Evolutionary conservation across 2,797 vertebrate genomes (phyloP).

Genomic region (Pagetopsis macropterus): DNA sequence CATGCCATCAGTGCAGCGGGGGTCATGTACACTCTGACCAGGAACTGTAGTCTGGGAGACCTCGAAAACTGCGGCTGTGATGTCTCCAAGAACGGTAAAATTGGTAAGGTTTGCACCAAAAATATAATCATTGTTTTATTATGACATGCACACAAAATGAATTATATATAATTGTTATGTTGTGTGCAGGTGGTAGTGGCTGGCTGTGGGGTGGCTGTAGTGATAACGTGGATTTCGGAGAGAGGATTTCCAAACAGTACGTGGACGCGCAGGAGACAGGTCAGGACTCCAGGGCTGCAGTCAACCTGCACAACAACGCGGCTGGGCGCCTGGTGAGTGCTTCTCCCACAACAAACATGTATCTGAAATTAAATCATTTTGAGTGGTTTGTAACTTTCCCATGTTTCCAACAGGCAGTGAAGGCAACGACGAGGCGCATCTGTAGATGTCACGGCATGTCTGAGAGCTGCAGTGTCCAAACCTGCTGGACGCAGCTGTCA

Average conservation of each 20-base stretch:
- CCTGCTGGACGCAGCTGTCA: constrained; percentile 95
- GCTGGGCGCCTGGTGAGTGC: constrained; percentile 89
- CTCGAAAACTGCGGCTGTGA: constrained; percentile 96
- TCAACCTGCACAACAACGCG: constrained; percentile 97
- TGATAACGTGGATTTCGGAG: constrained; percentile 95
- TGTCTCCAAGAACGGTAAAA: constrained; percentile 90
- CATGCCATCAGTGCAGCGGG: constrained; percentile 97
- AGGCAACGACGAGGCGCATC: constrained; percentile 89
- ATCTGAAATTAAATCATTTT: background rate
- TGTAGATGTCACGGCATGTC: constrained; percentile 98
- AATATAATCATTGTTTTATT: background rate
- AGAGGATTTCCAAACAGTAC: constrained; percentile 93
- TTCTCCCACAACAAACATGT: too few relatives aligned
- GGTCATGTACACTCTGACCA: constrained; percentile 94
- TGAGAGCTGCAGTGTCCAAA: constrained; percentile 96
- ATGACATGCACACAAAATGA: too few relatives aligned
- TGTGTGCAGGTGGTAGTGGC: constrained; percentile 88
- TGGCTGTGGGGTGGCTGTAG: constrained; percentile 99
- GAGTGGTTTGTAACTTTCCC: background rate
- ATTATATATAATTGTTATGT: background rate
- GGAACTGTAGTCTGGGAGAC: constrained; percentile 96
- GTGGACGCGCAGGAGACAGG: constrained; percentile 95
- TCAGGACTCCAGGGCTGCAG: constrained; percentile 92
- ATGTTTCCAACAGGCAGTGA: constrained; percentile 86
- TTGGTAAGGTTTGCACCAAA: constrained; percentile 80